Percentiles rank a stretch among this genome's conserved stretches.
phyloP scores from a whole-genome alignment of 2,888 invertebrate species.

The Drosophila pseudotalamancana region DNA sequence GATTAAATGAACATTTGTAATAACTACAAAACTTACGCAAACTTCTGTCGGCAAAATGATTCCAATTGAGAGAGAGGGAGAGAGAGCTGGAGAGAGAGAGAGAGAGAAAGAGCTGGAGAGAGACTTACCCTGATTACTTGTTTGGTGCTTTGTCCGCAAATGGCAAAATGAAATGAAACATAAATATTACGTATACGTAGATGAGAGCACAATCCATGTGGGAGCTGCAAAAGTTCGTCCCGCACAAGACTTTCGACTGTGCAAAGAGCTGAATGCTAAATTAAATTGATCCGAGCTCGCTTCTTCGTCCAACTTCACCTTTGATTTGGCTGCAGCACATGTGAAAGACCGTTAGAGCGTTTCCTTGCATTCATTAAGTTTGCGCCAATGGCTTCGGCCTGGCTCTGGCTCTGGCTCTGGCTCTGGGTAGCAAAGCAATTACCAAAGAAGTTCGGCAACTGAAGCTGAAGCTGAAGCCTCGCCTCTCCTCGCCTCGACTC shows the following conservation, averaged over 20 bases:
- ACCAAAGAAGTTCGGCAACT: conserved; percentile 66
- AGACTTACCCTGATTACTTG: conserved; percentile 69
- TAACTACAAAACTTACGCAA: conserved; percentile 40
- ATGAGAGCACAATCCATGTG: conserved; percentile 47
- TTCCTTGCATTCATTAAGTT: too few relatives aligned
- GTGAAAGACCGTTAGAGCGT: conserved; percentile 34
- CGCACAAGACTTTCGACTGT: conserved; percentile 23
- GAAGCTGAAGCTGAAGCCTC: conserved; percentile 75
- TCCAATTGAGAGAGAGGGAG: conserved; percentile 49
- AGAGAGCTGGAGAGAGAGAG: too few relatives aligned
- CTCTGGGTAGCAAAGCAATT: conserved; percentile 30
- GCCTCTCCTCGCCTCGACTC: conserved; percentile 55
- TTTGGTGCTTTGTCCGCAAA: conserved; percentile 26
- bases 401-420: too few relatives aligned
- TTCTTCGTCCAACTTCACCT: conserved; percentile 1
- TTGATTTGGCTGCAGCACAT: conserved; percentile 5
- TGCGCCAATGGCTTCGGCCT: too few relatives aligned
- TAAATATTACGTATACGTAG: conserved; percentile 74
- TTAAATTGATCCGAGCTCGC: conserved; percentile 66
- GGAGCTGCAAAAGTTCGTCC: conserved; percentile 69
- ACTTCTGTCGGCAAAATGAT: conserved; percentile 47
- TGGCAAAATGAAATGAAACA: conserved; percentile 65
- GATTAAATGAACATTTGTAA: conserved; percentile 75
- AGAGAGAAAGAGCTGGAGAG: conserved; percentile 2
- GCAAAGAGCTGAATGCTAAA: conserved; percentile 63